Percentiles rank a stretch among this genome's conserved stretches.
phyloP scores from a whole-genome alignment of 2,113 vertebrate species.

The Platysteira castanea region DNA sequence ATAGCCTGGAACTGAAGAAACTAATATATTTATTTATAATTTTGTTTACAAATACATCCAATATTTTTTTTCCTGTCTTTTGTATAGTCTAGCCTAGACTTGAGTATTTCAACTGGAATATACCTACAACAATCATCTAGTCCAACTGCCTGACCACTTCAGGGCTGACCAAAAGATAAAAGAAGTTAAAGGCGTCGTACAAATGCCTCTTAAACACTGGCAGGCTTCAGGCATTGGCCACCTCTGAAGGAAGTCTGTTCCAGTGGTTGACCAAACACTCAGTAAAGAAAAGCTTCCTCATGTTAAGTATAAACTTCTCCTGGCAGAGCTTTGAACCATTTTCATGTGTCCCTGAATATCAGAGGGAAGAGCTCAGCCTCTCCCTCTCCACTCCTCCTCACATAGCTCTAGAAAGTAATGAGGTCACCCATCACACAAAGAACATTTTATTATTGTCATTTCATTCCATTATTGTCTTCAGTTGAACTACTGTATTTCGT shows the following conservation, averaged over 20 bases:
- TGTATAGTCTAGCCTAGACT: background rate
- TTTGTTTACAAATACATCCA: background rate
- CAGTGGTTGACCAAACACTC: background rate
- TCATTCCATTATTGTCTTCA: background rate
- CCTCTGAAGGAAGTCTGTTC: background rate
- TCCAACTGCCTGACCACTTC: background rate
- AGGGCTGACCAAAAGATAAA: background rate
- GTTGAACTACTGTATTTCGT: background rate
- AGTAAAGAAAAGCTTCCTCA: background rate
- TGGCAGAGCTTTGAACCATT: background rate
- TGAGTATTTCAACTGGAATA: background rate
- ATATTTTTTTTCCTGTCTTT: background rate
- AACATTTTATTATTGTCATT: background rate
- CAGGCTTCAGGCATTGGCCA: background rate
- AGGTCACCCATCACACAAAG: background rate
- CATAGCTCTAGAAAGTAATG: background rate
- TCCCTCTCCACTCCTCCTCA: background rate
- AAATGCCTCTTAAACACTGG: background rate
- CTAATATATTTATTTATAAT: background rate
- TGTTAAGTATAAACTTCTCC: background rate
- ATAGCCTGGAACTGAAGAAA: background rate
- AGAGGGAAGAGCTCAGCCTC: background rate
- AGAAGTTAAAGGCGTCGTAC: accelerated
- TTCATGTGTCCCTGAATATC: background rate
- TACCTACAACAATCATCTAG: background rate